Conservation (phyloP, 2,797 vertebrate species). For the Chaetophractus vellerosus region DNA sequence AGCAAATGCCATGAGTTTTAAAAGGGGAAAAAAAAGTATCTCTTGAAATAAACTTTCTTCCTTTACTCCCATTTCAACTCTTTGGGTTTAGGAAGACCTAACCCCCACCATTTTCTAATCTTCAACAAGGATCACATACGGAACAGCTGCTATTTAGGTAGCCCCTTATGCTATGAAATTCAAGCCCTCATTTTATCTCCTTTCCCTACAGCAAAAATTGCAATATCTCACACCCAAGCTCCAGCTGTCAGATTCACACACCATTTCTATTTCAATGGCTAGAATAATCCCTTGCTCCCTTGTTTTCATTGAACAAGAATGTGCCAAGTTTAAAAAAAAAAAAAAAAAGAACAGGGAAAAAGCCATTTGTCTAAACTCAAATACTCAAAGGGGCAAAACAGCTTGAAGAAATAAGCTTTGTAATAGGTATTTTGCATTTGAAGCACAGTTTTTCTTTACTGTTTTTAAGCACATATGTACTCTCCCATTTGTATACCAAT, state of each 20-base stretch:
- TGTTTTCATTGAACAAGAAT: constrained; percentile 85
- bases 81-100: constrained; percentile 64
- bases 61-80: constrained; percentile 22
- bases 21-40: not conserved
- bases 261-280: constrained; percentile 86
- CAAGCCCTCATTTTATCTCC: constrained; percentile 81
- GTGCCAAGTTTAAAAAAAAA: constrained; percentile 66
- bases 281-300: constrained; percentile 81
- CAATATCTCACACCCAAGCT: constrained; percentile 84
- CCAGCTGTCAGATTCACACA: constrained; percentile 84
- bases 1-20: constrained; percentile 70
- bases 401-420: constrained; percentile 77
- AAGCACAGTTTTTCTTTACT: constrained; percentile 55
- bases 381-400: constrained; percentile 70
- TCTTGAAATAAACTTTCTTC: constrained; percentile 54
- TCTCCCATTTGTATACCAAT: constrained; percentile 64
- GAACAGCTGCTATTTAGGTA: constrained; percentile 85
- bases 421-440: constrained; percentile 71
- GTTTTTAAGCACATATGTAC: constrained; percentile 52
- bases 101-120: constrained; percentile 64
- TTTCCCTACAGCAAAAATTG: constrained; percentile 82
- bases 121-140: constrained; percentile 74
- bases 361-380: constrained; percentile 79
- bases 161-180: constrained; percentile 83
- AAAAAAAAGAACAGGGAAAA: constrained; percentile 40